Evolutionary conservation across 92 coral and sea anemone genomes (phyloP).

Genomic region (Phymanthus crucifer): DNA sequence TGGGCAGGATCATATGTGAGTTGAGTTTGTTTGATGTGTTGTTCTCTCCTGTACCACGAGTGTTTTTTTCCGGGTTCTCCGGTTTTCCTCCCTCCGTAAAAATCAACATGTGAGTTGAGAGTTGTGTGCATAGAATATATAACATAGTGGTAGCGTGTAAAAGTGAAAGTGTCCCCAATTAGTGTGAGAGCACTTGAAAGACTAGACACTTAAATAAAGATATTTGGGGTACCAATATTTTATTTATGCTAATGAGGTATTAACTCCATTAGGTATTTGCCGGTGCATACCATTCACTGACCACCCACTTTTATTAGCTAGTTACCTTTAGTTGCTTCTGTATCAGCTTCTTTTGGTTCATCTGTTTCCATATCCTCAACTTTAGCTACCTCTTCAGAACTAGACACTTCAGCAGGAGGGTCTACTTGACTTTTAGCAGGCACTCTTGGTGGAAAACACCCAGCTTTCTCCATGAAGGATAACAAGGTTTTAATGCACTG

Average conservation of each 20-base stretch:
- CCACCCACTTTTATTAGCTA: not conserved
- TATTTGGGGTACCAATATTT: no score
- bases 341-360: constrained; percentile 14
- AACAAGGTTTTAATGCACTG: constrained; percentile 64
- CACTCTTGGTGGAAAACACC: constrained; percentile 43
- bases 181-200: no score
- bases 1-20: no score
- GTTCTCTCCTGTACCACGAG: no score
- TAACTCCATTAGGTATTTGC: not conserved
- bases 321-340: constrained; percentile 40
- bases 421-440: not conserved
- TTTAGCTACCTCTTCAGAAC: constrained; percentile 1
- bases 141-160: no score
- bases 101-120: no score
- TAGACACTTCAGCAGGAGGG: not conserved
- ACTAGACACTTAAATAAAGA: no score
- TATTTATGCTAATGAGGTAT: not conserved
- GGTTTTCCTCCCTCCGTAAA: no score
- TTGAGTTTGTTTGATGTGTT: no score
- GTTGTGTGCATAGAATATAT: no score
- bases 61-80: no score
- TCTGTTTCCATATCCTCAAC: constrained; percentile 27
- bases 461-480: constrained; percentile 65
- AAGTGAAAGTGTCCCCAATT: no score
- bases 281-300: not conserved